phyloP scores from a whole-genome alignment of 2,797 vertebrate genomes.

The Brotula barbata region DNA sequence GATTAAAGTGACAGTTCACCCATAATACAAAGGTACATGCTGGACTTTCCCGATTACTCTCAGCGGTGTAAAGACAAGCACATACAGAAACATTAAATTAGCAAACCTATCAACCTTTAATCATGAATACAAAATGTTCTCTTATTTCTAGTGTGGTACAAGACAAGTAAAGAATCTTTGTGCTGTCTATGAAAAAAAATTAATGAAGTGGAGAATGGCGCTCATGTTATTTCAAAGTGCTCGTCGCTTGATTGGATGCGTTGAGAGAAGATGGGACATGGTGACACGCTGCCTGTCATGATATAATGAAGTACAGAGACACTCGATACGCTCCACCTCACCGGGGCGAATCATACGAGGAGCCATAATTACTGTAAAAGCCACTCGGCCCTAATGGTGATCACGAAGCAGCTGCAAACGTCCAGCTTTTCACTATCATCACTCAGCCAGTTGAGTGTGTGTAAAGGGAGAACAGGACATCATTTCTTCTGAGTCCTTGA shows the following conservation, averaged over 20 bases:
- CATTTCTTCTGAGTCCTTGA: constrained; percentile 47
- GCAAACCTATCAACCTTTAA: too few species aligned
- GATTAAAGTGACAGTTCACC: too few species aligned
- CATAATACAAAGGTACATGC: too few species aligned
- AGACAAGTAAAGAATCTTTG: too few species aligned
- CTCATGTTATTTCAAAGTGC: too few species aligned
- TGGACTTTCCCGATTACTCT: too few species aligned
- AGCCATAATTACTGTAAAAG: constrained; percentile 67
- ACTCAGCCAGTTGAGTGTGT: constrained; percentile 17
- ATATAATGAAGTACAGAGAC: constrained; percentile 46
- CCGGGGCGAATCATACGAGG: constrained; percentile 47
- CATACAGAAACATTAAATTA: too few species aligned
- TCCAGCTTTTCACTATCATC: constrained; percentile 34
- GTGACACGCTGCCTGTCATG: constrained; percentile 43
- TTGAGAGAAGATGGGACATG: constrained; percentile 8
- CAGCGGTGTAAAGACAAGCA: too few species aligned
- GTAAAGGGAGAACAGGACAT: constrained; percentile 5
- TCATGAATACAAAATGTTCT: too few species aligned
- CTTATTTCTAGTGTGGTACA: too few species aligned
- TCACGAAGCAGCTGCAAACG: constrained; percentile 49
- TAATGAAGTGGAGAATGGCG: too few species aligned
- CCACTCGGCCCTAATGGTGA: constrained; percentile 55
- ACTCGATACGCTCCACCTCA: constrained; percentile 26
- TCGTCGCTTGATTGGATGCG: constrained; percentile 3
- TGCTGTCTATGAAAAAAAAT: too few species aligned